Conservation (phyloP, 2,113 vertebrate genomes). For the Clarias magur region DNA sequence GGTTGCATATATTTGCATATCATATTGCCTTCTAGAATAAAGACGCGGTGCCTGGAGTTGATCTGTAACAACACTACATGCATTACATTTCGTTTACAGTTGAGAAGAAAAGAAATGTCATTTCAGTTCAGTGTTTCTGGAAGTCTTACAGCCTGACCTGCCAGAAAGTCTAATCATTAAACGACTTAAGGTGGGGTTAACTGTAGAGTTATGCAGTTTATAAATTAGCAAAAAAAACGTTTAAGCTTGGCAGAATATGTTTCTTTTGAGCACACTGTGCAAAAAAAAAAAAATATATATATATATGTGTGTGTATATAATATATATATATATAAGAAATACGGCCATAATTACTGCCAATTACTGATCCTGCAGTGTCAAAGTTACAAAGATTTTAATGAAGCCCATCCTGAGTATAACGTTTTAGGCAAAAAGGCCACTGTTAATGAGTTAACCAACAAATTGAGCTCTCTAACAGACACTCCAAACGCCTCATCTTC, state of each 20-base stretch:
- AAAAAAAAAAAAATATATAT: background rate
- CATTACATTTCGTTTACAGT: background rate
- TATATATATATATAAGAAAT: background rate
- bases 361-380: background rate
- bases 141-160: background rate
- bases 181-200: background rate
- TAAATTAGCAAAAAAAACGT: background rate
- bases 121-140: no score
- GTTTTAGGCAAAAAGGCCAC: background rate
- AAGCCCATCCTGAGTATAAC: background rate
- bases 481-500: background rate
- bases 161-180: slow-evolving; percentile 3
- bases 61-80: background rate
- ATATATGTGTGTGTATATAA: no score
- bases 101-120: background rate
- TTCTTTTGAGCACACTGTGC: background rate
- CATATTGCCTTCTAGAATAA: background rate
- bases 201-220: background rate
- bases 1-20: background rate
- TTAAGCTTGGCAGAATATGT: background rate
- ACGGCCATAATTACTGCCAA: background rate
- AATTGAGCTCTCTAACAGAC: background rate
- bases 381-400: slow-evolving; percentile 15
- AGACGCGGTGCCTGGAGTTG: background rate
- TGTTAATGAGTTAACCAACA: slow-evolving; percentile 2